Conservation (phyloP, 2,888 invertebrate species). For the Drosophila picticornis region DNA sequence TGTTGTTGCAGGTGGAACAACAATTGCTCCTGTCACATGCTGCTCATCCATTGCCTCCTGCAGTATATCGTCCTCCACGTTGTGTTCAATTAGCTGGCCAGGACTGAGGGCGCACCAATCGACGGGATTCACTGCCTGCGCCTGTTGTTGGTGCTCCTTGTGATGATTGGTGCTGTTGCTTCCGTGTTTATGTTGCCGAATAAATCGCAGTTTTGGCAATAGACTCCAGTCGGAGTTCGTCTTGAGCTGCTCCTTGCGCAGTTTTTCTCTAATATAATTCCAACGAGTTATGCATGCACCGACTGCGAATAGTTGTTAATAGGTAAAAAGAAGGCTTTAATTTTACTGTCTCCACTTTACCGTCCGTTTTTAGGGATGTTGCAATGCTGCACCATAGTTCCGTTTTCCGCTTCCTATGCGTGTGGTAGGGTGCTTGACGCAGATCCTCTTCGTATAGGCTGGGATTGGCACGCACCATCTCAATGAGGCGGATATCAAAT, state of each 20-base stretch:
- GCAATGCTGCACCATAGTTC: slow-evolving; percentile 81
- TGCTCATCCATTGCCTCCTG: slow-evolving; percentile 83
- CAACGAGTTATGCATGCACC: slow-evolving; percentile 72
- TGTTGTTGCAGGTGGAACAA: background rate
- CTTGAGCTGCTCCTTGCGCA: slow-evolving; percentile 66
- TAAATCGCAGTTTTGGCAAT: slow-evolving; percentile 67
- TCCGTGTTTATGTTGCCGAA: slow-evolving; percentile 31
- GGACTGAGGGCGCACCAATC: slow-evolving; percentile 49
- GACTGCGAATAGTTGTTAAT: slow-evolving; percentile 42
- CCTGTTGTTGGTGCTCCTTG: slow-evolving; percentile 31
- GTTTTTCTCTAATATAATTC: slow-evolving; percentile 72
- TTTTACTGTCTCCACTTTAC: slow-evolving; percentile 47
- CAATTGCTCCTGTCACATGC: slow-evolving; percentile 26
- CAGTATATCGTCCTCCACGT: slow-evolving; percentile 65
- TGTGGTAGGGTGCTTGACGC: slow-evolving; percentile 71
- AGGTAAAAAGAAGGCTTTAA: background rate
- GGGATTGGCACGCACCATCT: slow-evolving; percentile 77
- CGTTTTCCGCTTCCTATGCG: slow-evolving; percentile 62
- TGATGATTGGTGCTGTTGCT: slow-evolving; percentile 43
- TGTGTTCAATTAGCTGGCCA: slow-evolving; percentile 61
- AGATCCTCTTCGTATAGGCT: slow-evolving; percentile 66
- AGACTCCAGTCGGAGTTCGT: slow-evolving; percentile 68
- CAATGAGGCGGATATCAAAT: slow-evolving; percentile 72
- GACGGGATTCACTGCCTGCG: slow-evolving; percentile 1
- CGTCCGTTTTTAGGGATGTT: slow-evolving; percentile 69